Conservation (phyloP, 2,797 vertebrate species). For the Tiaroga cobitis region DNA sequence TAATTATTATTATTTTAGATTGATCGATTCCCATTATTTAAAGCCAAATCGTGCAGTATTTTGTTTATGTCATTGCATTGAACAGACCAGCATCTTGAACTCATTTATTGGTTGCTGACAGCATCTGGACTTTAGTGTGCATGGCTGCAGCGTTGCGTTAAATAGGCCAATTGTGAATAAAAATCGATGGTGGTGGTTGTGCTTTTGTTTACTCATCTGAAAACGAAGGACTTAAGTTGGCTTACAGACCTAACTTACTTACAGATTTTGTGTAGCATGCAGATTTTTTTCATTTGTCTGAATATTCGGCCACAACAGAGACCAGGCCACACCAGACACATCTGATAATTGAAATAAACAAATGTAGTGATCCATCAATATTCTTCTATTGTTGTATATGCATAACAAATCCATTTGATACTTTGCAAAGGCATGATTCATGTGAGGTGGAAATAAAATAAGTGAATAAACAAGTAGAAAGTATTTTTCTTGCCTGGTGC, state of each 20-base stretch:
- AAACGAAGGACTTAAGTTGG: neutral
- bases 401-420: neutral
- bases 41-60: neutral
- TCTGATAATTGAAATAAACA: neutral
- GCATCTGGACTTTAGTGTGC: constrained; percentile 20
- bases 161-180: constrained; percentile 49
- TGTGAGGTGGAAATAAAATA: neutral
- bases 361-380: neutral
- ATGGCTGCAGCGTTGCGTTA: constrained; percentile 46
- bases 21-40: neutral
- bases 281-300: neutral
- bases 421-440: neutral
- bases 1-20: neutral
- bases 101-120: constrained; percentile 17
- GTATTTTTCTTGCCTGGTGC: neutral
- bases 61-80: neutral
- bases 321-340: neutral
- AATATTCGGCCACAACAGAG: neutral
- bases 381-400: neutral
- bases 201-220: constrained; percentile 38
- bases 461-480: neutral
- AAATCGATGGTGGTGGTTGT: constrained; percentile 11
- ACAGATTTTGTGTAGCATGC: neutral
- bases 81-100: constrained; percentile 6
- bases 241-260: constrained; percentile 6